Evolutionary conservation across 1,140 invertebrate genomes (phyloP).

Genomic region (Anastatus disparis): DNA sequence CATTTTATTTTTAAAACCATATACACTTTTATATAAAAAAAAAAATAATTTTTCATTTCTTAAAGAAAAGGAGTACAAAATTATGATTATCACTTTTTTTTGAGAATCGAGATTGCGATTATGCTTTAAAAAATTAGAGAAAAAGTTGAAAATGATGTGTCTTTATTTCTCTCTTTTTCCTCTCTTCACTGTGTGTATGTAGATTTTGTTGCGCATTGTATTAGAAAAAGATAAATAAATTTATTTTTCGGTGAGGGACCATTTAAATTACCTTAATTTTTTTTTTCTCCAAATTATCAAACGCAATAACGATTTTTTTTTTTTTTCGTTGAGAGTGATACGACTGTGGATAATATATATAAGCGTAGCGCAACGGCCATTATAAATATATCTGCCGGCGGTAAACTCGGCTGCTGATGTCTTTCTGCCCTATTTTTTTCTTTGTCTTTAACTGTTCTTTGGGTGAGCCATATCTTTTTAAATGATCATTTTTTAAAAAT

Average conservation of each 20-base stretch:
- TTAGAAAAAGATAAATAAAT: not conserved
- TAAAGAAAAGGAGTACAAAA: too few species aligned
- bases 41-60: too few species aligned
- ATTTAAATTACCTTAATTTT: too few species aligned
- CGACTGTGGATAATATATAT: not conserved
- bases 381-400: not conserved
- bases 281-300: too few species aligned
- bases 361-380: not conserved
- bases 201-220: not conserved
- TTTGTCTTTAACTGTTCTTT: too few species aligned
- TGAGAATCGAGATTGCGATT: not conserved
- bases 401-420: not conserved
- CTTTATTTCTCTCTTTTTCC: not conserved
- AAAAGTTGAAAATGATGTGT: not conserved
- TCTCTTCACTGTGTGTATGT: not conserved
- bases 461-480: not conserved
- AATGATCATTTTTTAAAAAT: constrained; percentile 22
- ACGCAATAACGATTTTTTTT: too few species aligned
- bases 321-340: not conserved
- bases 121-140: not conserved
- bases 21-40: too few species aligned
- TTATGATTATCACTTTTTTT: not conserved
- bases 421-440: not conserved
- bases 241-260: constrained; percentile 12
- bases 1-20: not conserved